These are phyloP conservation scores for Apamea crenata DNA, from an alignment of 2,888 invertebrate genomes.

Conservation along the genomic window DNA sequence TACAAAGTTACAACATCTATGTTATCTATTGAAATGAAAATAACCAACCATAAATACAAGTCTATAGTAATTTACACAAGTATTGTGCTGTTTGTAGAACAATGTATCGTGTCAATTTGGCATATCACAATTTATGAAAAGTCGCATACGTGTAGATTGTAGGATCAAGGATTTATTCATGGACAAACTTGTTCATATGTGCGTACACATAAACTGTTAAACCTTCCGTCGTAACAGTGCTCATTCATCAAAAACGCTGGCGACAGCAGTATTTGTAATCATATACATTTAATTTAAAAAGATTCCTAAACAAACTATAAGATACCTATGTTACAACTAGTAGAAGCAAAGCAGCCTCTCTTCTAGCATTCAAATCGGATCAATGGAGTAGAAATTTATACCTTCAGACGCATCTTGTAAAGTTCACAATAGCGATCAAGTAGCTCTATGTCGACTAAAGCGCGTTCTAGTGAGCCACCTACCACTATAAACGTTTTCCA, in stretches of 20 bases:
- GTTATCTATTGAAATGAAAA: slow-evolving; percentile 68
- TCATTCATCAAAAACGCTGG: slow-evolving; percentile 24
- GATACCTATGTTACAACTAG: slow-evolving; percentile 52
- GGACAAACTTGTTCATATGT: slow-evolving; percentile 10
- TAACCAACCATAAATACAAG: slow-evolving; percentile 63
- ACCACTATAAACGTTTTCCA: slow-evolving; percentile 24
- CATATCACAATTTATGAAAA: slow-evolving; percentile 63
- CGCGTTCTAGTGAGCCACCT: slow-evolving; percentile 18
- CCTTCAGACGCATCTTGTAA: slow-evolving; percentile 59
- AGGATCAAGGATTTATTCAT: slow-evolving; percentile 29
- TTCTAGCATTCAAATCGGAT: slow-evolving; percentile 29
- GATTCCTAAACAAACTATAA: slow-evolving; percentile 45
- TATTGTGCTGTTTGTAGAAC: slow-evolving; percentile 60
- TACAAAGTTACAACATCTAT: slow-evolving; percentile 72
- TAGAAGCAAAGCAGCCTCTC: slow-evolving; percentile 56
- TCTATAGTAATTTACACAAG: slow-evolving; percentile 58
- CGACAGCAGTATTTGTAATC: slow-evolving; percentile 42
- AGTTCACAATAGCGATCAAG: slow-evolving; percentile 28
- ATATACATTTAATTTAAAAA: slow-evolving; percentile 46
- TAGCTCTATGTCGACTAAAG: slow-evolving; percentile 20
- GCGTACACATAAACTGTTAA: not conserved
- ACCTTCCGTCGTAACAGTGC: slow-evolving; percentile 1
- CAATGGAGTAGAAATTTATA: slow-evolving; percentile 12
- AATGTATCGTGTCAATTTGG: slow-evolving; percentile 64
- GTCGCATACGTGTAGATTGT: slow-evolving; percentile 37